Percentiles rank a stretch among this genome's conserved stretches.
These are phyloP conservation scores for Hypomecis punctinalis DNA, from an alignment of 2,888 invertebrate genomes.

Conservation along the genomic window DNA sequence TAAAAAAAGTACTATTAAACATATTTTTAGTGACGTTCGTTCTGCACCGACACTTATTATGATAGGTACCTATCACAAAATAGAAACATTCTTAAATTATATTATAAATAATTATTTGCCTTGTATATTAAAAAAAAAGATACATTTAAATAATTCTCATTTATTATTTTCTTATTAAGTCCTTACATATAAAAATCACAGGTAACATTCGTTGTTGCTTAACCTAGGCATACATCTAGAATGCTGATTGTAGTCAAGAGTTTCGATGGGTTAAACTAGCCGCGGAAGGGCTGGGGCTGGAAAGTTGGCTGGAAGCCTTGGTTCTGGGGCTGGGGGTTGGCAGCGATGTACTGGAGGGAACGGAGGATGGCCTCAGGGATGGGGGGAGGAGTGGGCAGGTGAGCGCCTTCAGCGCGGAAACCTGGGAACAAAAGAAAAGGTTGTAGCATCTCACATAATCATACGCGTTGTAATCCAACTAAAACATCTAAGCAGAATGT, in stretches of 20 bases:
- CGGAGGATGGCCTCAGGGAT: constrained; percentile 86
- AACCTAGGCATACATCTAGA: constrained; percentile 50
- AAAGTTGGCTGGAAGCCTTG: constrained; percentile 42
- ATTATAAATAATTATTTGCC: not conserved
- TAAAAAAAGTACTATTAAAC: no score
- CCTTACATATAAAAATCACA: constrained; percentile 69
- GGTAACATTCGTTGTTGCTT: constrained; percentile 66
- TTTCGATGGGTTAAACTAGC: constrained; percentile 51
- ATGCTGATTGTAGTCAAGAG: constrained; percentile 44
- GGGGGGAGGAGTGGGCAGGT: constrained; percentile 87
- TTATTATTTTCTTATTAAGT: constrained; percentile 41
- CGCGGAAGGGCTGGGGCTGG: constrained; percentile 63
- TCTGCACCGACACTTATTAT: no score
- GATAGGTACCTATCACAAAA: no score
- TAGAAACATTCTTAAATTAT: not conserved
- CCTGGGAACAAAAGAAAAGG: constrained; percentile 60
- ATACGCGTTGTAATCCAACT: not conserved
- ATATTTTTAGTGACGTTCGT: no score
- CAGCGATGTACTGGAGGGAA: constrained; percentile 75
- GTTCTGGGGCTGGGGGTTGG: constrained; percentile 68
- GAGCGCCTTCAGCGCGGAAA: constrained; percentile 86
- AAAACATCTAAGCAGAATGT: not conserved
- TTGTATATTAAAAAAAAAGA: not conserved
- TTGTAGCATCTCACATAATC: constrained; percentile 13
- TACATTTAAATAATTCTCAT: constrained; percentile 21